phyloP scores from a whole-genome alignment of 1,140 invertebrate genomes.

The Hyposmocoma kahamanoa region DNA sequence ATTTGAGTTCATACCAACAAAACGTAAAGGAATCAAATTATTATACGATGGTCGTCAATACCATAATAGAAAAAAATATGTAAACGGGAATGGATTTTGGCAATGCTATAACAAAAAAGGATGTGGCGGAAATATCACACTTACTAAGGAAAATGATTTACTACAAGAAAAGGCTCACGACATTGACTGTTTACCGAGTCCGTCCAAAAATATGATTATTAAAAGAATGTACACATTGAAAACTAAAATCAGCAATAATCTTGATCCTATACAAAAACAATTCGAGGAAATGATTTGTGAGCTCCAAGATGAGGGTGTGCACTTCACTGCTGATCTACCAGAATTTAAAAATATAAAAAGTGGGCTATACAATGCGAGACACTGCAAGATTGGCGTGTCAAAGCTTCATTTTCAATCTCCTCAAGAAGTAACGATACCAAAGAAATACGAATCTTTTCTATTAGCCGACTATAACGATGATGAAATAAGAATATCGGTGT shows the following conservation, averaged over 20 bases:
- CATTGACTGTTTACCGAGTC: neutral
- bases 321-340: neutral
- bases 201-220: neutral
- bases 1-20: slow-evolving; percentile 1
- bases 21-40: neutral
- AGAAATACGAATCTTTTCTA: slow-evolving; percentile 2
- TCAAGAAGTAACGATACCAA: neutral
- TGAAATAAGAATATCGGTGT: neutral
- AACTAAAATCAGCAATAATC: neutral
- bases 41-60: neutral
- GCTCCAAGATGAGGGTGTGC: neutral
- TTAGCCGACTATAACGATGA: neutral
- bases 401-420: slow-evolving; percentile 1
- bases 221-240: neutral
- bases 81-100: neutral
- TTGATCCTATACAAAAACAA: slow-evolving; percentile 1
- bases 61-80: neutral
- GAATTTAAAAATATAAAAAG: slow-evolving; percentile 5
- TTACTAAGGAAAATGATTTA: neutral
- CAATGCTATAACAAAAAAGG: neutral
- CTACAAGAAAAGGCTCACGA: neutral
- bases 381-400: neutral
- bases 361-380: slow-evolving; percentile 5
- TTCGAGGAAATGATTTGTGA: neutral
- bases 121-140: neutral